phyloP scores from a whole-genome alignment of 2,113 vertebrate species.

The Brachionichthys hirsutus region DNA sequence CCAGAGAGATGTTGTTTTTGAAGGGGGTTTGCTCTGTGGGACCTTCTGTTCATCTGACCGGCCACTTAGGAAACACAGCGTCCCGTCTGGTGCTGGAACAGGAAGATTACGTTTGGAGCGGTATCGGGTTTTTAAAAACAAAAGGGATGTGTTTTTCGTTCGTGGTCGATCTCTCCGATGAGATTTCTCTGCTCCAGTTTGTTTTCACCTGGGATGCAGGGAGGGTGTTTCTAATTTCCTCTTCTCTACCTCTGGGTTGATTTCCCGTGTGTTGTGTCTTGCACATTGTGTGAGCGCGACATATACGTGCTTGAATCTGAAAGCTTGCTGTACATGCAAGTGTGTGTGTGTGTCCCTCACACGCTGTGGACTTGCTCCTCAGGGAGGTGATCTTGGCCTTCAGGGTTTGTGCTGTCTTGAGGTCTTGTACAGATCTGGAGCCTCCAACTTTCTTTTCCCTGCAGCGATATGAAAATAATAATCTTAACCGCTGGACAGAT shows the following conservation, averaged over 20 bases:
- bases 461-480: constrained; percentile 57
- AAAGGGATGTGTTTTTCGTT: constrained; percentile 73
- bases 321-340: neutral
- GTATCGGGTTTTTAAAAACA: constrained; percentile 75
- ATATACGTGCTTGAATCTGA: neutral
- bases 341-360: constrained; percentile 17
- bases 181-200: constrained; percentile 65
- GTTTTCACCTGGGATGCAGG: constrained; percentile 73
- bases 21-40: constrained; percentile 35
- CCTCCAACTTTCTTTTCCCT: constrained; percentile 50
- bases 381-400: constrained; percentile 45
- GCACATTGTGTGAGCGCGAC: constrained; percentile 37
- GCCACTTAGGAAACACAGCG: constrained; percentile 67
- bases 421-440: constrained; percentile 21
- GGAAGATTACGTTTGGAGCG: constrained; percentile 75
- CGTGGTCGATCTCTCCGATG: constrained; percentile 60
- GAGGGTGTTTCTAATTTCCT: constrained; percentile 79
- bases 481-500: constrained; percentile 43
- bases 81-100: constrained; percentile 65
- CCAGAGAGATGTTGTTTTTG: constrained; percentile 14
- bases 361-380: constrained; percentile 41
- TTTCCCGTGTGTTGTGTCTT: constrained; percentile 67
- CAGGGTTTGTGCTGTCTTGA: constrained; percentile 33
- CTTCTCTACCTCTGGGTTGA: constrained; percentile 65
- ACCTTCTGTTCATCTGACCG: constrained; percentile 63